Base-by-base conservation (phyloP, 2,113 vertebrate species). In the Tamias sibiricus region DNA sequence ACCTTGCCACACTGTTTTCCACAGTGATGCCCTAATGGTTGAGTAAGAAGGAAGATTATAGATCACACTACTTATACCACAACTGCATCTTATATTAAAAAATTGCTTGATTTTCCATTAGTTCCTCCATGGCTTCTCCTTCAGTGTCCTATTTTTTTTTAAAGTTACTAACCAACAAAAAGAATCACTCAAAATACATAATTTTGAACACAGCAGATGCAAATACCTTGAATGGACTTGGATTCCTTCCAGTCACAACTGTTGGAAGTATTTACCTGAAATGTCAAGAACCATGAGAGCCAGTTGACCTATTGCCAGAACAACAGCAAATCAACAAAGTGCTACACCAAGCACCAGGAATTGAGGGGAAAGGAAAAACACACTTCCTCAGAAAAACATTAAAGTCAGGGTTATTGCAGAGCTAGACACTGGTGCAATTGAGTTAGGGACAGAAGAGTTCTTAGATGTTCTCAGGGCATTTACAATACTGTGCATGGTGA, bases 251-350 rank as follows among this genome's bases (percentile, higher is more conserved):
- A 95, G 81, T 47, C 44, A 92, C 62, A 83, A 92, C 87, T 92
- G 76, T 93, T 95, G 30, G n/a, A 76, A 95, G 49, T 85, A 97
- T 95, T 97, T 94, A 93, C 69, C 71, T 47, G 4, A 96, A 98
- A 95, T 54, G 54, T 92, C 95, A 91, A 97, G 49, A 54, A 96
- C 54, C 90, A 94, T 76, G 94, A 92, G 54, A 95, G 76, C 62
- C 66, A 86, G 77, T 40, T 77, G 52, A 96, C 80, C 90, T 95
- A 68, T 22, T 91, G 92, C 76, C 74, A 95, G 74, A 96, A 97
- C 40, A 97, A 92, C 24, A 94, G 72, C 59, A 97, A 94, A 90
- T 92, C 66, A 81, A 93, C 94, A 88, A 92, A 66, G 42, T n/a
- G 22, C 59, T 82, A 74, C 9, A 52, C 14, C 54, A 87, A 71